These are phyloP conservation scores for Morpho deidamia DNA, from an alignment of 2,888 invertebrate species.

Conservation along the genomic window DNA sequence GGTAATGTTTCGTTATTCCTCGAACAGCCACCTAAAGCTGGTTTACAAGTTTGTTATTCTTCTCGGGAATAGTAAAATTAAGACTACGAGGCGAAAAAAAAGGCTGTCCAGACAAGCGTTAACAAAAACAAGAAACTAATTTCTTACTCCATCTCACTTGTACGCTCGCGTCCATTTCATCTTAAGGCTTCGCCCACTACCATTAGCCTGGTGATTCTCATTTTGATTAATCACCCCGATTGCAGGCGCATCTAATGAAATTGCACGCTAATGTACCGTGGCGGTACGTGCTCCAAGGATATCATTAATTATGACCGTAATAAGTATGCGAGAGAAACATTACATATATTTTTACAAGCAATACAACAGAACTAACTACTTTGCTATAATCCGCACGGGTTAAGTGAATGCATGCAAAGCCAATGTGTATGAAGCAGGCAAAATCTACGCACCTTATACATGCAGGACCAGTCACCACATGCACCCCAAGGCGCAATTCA, in stretches of 20 bases:
- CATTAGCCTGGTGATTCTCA: constrained; percentile 9
- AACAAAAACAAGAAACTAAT: constrained; percentile 5
- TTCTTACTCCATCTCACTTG: background rate
- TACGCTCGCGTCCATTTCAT: background rate
- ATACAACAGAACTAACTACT: too few species aligned
- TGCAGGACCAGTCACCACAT: too few species aligned
- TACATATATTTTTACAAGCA: too few species aligned
- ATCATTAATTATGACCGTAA: constrained; percentile 17
- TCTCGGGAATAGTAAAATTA: too few species aligned
- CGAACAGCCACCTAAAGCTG: too few species aligned
- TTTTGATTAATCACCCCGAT: constrained; percentile 22
- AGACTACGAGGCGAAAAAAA: background rate
- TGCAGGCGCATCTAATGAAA: constrained; percentile 22
- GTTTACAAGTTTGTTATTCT: too few species aligned
- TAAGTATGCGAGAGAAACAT: background rate
- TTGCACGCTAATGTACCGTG: constrained; percentile 22
- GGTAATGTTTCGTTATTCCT: too few species aligned
- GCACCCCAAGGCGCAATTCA: too few species aligned
- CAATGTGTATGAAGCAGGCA: too few species aligned
- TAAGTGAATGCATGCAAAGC: too few species aligned
- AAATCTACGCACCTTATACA: too few species aligned
- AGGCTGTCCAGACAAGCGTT: background rate
- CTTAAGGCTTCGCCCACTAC: background rate
- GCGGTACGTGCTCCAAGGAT: constrained; percentile 15
- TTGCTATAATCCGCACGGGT: too few species aligned